Base-by-base conservation (phyloP, 2,888 invertebrate species). In the Nineta flava region DNA sequence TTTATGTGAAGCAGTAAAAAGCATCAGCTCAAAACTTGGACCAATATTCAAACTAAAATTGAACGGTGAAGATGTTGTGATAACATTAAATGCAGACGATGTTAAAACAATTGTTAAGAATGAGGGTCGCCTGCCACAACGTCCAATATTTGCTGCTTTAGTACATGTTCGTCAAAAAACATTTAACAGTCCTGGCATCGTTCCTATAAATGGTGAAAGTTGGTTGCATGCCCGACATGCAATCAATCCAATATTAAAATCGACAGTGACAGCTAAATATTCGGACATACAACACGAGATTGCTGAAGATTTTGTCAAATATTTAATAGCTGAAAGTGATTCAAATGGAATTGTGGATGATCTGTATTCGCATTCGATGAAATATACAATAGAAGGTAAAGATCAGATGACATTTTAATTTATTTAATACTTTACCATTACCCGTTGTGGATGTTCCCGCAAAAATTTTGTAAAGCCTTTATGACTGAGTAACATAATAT, bases 151-250 rank as follows among this genome's bases (percentile, higher is more conserved):
- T 56, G 71, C 73, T 40, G 73, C 75, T 1, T 62, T 74, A 7
- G 62, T 67, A 49, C 59, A 69, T 53, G 74, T 72, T 55, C 60
- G 76, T 42, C 57, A 67, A 53, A 63, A 67, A 54, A 54, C 55
- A 6, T 68, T 64, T 53, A 60, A 59, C 10, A 72, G 74, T 51
- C 68, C 69, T 9, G 77, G 76, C 10, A 64, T 76, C 5, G 73
- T 76, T 12, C 73, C 75, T 52, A 72, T 71, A 46, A 76, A 76
- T 60, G 77, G 76, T 0, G 66, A 70, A 15, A 74, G 76, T 55
- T 77, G 77, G 77, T 69, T 73, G 54, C 65, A 2, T 26, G 12
- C 42, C 60, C 32, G 77, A 51, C 66, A 65, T 50, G 71, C 71
- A 1, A 65, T 74, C 3, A 69, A 68, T 49, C 66, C 71, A 45